phyloP scores from a whole-genome alignment of 2,113 vertebrate species.

The Tiliqua scincoides region DNA sequence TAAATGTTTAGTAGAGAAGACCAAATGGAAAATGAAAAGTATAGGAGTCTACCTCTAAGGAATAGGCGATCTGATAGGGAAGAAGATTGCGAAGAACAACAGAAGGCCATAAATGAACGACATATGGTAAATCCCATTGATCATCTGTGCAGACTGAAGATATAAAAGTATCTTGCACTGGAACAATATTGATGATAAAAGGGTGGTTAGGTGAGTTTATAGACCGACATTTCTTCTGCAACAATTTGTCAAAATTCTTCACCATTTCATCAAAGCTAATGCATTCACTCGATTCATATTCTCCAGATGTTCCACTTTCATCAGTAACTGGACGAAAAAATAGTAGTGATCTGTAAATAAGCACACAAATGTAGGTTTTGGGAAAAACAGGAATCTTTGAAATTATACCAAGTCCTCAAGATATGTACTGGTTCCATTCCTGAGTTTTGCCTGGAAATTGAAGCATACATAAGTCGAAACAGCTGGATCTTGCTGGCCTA shows the following conservation, averaged over 20 bases:
- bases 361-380: conserved; percentile 6
- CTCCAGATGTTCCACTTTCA: conserved; percentile 61
- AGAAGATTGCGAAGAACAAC: conserved; percentile 91
- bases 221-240: conserved; percentile 83
- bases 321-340: conserved; percentile 81
- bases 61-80: conserved; percentile 89
- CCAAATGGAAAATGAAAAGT: background rate
- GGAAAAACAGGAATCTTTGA: background rate
- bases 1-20: background rate
- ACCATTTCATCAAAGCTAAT: conserved; percentile 89
- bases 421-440: too few relatives aligned
- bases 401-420: too few relatives aligned
- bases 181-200: conserved; percentile 89
- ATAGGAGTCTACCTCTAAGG: conserved; percentile 75
- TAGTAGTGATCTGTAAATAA: conserved; percentile 82
- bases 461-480: too few relatives aligned
- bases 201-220: conserved; percentile 68
- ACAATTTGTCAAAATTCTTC: conserved; percentile 72
- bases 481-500: too few relatives aligned
- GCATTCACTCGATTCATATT: conserved; percentile 81
- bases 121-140: conserved; percentile 88
- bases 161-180: conserved; percentile 83
- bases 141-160: conserved; percentile 83
- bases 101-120: conserved; percentile 94
- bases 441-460: too few relatives aligned